Base-by-base conservation (phyloP, 1,140 invertebrate genomes). In the Procambarus clarkii region DNA sequence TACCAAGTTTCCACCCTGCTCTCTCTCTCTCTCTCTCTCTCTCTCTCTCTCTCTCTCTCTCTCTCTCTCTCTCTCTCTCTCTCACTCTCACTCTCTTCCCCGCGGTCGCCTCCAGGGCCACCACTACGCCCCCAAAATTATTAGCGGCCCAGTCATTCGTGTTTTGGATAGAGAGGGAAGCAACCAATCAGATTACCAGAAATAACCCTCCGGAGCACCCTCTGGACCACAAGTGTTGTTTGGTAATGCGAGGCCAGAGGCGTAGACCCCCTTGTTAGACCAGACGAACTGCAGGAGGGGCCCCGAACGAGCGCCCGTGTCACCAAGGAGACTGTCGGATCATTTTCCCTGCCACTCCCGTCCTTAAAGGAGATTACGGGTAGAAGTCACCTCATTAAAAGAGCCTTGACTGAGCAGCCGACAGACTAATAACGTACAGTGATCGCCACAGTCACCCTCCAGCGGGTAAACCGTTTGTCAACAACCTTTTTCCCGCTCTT, bases 261-360 rank as follows among this genome's bases (percentile, higher is more conserved):
- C 54, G 54, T 9, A 58, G 0, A 34, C 34, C 34, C 34, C 54
- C 54, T 58, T 58, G 54, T 58, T 58, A 58, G 13, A 58, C 7
- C 54, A 34, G 34, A 34, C 34, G 34, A 34, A 34, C 34, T 34
- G 34, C 50, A 54, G 50, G 50, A 8, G 50, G 50, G 8, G 50
- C 8, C 50, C 1, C 8, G 8, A 13, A 13, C 80, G 18, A 15
- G 5, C 60, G 18, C 60, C 81, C 0, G 58, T 45, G 15, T 34
- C 79, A 13, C 48, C 79, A 74, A 74, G 69, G 69, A 79, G 77
- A 54, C 77, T 34, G 69, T 7, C 1, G 45, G 60, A 86, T 86
- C 85, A 86, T 86, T 86, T 58, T 86, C 85, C 85, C 85, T 77
- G 85, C 85, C 74, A 86, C 85, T 86, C 74, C 85, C 76, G 58